Evolutionary conservation across 2,113 vertebrate species (phyloP).

Genomic region (Dipodomys ordii): DNA sequence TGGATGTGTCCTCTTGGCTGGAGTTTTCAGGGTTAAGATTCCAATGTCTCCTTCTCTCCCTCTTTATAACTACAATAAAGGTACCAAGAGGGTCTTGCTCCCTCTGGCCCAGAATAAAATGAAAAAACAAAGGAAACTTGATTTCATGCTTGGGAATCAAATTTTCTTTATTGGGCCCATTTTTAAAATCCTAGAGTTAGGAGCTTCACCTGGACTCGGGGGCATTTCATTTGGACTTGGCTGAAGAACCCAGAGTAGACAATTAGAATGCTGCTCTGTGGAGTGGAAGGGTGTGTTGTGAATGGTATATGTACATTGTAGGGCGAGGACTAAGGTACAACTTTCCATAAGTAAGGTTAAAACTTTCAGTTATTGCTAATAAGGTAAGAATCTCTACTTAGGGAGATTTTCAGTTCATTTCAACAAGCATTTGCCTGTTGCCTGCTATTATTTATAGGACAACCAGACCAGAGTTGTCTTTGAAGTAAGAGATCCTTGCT

Average conservation of each 20-base stretch:
- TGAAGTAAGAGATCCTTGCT: not conserved
- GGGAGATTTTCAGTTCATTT: slow-evolving; percentile 40
- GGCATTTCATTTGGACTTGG: slow-evolving; percentile 73
- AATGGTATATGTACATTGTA: not conserved
- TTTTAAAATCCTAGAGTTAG: slow-evolving; percentile 69
- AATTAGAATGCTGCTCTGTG: not conserved
- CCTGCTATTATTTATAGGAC: not conserved
- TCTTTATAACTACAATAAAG: slow-evolving; percentile 65
- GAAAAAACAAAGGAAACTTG: slow-evolving; percentile 79
- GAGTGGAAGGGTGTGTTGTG: not conserved
- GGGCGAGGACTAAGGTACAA: not conserved
- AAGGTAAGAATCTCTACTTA: not conserved
- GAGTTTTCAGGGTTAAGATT: slow-evolving; percentile 69
- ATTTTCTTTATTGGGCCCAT: slow-evolving; percentile 80
- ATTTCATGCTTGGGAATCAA: slow-evolving; percentile 70
- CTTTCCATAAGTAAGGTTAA: slow-evolving; percentile 36
- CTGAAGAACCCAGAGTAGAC: not conserved
- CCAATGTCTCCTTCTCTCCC: slow-evolving; percentile 53
- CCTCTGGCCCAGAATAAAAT: slow-evolving; percentile 74
- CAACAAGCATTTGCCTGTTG: slow-evolving; percentile 15
- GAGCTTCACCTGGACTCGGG: slow-evolving; percentile 62
- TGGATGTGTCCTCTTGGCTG: not conserved
- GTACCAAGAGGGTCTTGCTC: slow-evolving; percentile 54
- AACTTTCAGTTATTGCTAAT: not conserved
- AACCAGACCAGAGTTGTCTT: not conserved